Base-by-base conservation (phyloP, 2,888 invertebrate species). In the Diaphora mendica region DNA sequence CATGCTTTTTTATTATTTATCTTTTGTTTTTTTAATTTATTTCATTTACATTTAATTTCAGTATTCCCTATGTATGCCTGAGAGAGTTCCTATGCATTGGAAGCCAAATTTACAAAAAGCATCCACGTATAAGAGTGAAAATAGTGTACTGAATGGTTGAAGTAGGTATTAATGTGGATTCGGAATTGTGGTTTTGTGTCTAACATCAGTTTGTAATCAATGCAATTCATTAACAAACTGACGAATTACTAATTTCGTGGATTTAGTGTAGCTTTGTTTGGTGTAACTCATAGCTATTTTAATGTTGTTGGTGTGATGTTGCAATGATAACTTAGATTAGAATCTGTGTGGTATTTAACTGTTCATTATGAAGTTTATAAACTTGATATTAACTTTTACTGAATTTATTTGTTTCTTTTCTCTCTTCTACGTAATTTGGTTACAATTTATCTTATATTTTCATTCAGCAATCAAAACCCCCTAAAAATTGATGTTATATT, bases 131-230 rank as follows among this genome's bases (percentile, higher is more conserved):
- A 96, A 95, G 92, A 96, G 96, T 93, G 95, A 95, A 95, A 96
- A 95, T 96, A 95, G 96, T 94, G 95, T 96, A 90, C 93, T 95
- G 92, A 95, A 95, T 94, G 95, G 95, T 95, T 96, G 93, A 95
- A 86, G 94, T 94, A 94, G 94, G 95, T 95, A 93, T 89, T 87
- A 88, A 84, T 88, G 89, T 91, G 90, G 87, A 86, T 82, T 82
- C 79, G 77, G 77, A 87, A 79, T 87, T 89, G 86, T 89, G 85
- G 80, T 88, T 88, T 86, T 84, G 65, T 84, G 68, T 85, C 83
- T 87, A 86, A 88, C 78, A 76, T 88, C 87, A 87, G 88, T 91
- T 89, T 88, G 87, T 87, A 83, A 72, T 79, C 79, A 87, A 80
- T 82, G 78, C 79, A 84, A 81, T 77, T 87, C 82, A 87, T 83